These are phyloP conservation scores for Pollimyrus isidori DNA, from an alignment of 2,113 vertebrate genomes.

Conservation along the genomic window DNA sequence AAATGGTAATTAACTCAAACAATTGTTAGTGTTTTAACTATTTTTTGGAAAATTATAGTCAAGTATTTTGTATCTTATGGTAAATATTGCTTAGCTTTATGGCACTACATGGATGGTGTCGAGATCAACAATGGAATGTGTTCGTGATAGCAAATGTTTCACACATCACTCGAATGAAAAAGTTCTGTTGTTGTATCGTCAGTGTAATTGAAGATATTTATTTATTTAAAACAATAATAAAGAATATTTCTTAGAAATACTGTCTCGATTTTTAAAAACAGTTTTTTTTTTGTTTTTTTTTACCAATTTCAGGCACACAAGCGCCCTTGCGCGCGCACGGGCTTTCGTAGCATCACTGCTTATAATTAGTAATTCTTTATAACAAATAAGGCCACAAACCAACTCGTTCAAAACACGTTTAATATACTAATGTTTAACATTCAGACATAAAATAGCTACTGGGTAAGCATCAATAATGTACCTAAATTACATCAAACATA, in stretches of 20 bases:
- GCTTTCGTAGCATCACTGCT: background rate
- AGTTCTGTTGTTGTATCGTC: slow-evolving; percentile 61
- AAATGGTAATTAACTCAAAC: slow-evolving; percentile 17
- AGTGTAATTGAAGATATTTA: slow-evolving; percentile 88
- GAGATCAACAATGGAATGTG: slow-evolving; percentile 31
- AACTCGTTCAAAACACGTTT: background rate
- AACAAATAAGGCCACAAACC: background rate
- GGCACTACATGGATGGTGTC: slow-evolving; percentile 38
- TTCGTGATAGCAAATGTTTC: slow-evolving; percentile 27
- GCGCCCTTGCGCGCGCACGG: background rate
- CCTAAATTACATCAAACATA: background rate
- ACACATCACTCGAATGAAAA: slow-evolving; percentile 33
- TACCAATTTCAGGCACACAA: background rate
- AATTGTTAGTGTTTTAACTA: slow-evolving; percentile 38
- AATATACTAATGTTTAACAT: background rate
- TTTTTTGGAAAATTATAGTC: slow-evolving; percentile 38
- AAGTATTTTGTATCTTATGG: slow-evolving; percentile 47
- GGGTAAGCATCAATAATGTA: background rate
- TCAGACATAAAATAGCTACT: background rate
- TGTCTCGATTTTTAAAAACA: slow-evolving; percentile 21
- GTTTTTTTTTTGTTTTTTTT: slow-evolving; percentile 4
- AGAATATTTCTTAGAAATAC: slow-evolving; percentile 59
- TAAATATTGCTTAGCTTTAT: slow-evolving; percentile 44
- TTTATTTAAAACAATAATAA: slow-evolving; percentile 93
- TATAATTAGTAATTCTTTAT: background rate